Conservation (phyloP, 64 coral and sea anemone genomes). For the Pachyseris speciosa region DNA sequence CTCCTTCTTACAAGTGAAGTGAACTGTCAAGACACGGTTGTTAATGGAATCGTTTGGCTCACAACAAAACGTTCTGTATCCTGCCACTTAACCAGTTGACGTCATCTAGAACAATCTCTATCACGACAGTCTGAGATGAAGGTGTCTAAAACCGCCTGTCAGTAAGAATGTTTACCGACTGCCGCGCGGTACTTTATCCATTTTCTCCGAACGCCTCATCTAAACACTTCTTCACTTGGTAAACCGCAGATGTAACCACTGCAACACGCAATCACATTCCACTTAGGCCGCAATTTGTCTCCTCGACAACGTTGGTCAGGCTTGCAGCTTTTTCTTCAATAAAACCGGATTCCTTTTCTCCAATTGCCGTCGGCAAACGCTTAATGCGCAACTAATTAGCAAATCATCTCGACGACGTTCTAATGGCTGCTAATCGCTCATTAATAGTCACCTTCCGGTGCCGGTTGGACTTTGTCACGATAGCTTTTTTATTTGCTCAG, state of each 20-base stretch:
- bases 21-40: not conserved
- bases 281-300: not conserved
- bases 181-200: conserved; percentile 28
- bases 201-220: not conserved
- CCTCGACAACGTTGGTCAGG: not conserved
- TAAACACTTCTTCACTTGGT: not conserved
- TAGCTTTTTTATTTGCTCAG: not conserved
- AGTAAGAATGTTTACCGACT: not conserved
- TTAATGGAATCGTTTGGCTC: not conserved
- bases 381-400: not conserved
- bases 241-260: not conserved
- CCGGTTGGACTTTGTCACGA: not conserved
- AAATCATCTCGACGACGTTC: not conserved
- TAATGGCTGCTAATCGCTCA: conserved; percentile 13
- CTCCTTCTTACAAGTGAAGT: not conserved
- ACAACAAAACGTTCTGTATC: not conserved
- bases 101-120: conserved; percentile 31
- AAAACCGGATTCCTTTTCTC: not conserved
- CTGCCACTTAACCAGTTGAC: conserved; percentile 31
- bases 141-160: not conserved
- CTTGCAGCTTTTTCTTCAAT: not conserved
- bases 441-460: conserved; percentile 42
- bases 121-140: not conserved
- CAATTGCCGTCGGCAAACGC: not conserved
- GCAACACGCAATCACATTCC: not conserved